Evolutionary conservation across 2,888 invertebrate species (phyloP), one percentile per base, ranked within the genome.

Genomic region (Lucinisca nassula): DNA sequence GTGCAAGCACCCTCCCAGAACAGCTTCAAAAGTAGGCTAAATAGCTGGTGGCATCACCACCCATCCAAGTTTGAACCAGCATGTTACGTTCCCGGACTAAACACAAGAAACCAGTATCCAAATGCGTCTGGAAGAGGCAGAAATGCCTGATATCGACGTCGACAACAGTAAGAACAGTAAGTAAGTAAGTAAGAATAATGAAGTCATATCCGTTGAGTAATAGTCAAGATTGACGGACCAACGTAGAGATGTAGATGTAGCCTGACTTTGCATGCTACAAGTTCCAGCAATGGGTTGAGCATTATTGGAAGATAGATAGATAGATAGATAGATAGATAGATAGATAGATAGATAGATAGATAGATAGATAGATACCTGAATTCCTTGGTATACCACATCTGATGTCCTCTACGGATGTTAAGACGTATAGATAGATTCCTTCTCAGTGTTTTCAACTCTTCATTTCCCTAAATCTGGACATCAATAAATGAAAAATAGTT

Each of bases 311-410:
- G 61, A 61, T 61, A 61, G 27, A 61, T 61, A 61, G 27, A 61
- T 61, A 61, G 61, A 61, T 61, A 61, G 61, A 61, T 61, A 61
- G 61, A 61, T 61, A 61, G 61, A 61, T 61, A 61, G 61, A 61
- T 61, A 61, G 61, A 61, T 61, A 61, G 61, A 61, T 61, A 61
- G 61, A 61, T 61, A 61, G 61, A 61, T 61, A 61, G 61, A 61
- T 61, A 61, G 61, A 61, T 61, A 61, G 61, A 61, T 61, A 61
- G 61, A 61, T 61, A 30, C n/a, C n/a, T n/a, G n/a, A n/a, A n/a
- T n/a, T n/a, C n/a, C n/a, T n/a, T n/a, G n/a, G n/a, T n/a, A n/a
- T n/a, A n/a, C n/a, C n/a, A n/a, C n/a, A n/a, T n/a, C n/a, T n/a
- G n/a, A n/a, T n/a, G n/a, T n/a, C n/a, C n/a, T n/a, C n/a, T n/a